Base-by-base conservation (phyloP, 1,140 invertebrate genomes). In the Alviniconcha marisindica region DNA sequence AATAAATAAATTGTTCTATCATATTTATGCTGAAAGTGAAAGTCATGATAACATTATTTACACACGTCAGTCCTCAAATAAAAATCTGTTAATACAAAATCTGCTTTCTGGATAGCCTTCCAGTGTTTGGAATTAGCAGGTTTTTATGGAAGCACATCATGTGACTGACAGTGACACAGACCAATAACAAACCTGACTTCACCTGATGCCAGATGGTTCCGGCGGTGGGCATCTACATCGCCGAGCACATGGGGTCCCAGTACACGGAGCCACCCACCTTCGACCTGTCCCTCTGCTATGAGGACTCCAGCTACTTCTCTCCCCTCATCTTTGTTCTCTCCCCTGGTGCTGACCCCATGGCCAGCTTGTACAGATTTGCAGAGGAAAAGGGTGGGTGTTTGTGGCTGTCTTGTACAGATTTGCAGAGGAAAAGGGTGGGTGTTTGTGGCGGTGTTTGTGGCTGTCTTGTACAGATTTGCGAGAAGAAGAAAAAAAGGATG, bases 231-330 rank as follows among this genome's bases (percentile, higher is more conserved):
- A 89, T 82, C 28, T 93, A 91, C 84, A 93, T 93, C 40, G 84
- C 89, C n/a, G 90, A 91, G 21, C 77, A 85, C 48, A 88, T 93
- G 89, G 91, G 91, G 24, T 87, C 89, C 21, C 85, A 90, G 63
- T 93, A 91, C 84, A 91, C 92, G 33, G 93, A 93, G 74, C 93
- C 93, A 10, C 92, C 93, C 40, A 92, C 92, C 81, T 93, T 93
- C 91, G 91, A 93, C 88, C 88, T 93, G 14, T 91, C 90, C 1
- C 84, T 92, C 2, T 91, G 91, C 79, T 93, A 91, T 81, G 84
- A 89, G 76, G 92, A 93, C 71, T 93, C 93, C 3, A 90, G 85
- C 77, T 89, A 83, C 74, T 90, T 91, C 81, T 90, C 92, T 48
- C 93, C 93, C 12, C 85, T 93, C 1, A 91, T 93, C 48, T 93